Percentiles rank a stretch among this genome's conserved stretches.
Evolutionary conservation across 2,888 invertebrate species (phyloP).

Genomic region (Drosophila quinaria): DNA sequence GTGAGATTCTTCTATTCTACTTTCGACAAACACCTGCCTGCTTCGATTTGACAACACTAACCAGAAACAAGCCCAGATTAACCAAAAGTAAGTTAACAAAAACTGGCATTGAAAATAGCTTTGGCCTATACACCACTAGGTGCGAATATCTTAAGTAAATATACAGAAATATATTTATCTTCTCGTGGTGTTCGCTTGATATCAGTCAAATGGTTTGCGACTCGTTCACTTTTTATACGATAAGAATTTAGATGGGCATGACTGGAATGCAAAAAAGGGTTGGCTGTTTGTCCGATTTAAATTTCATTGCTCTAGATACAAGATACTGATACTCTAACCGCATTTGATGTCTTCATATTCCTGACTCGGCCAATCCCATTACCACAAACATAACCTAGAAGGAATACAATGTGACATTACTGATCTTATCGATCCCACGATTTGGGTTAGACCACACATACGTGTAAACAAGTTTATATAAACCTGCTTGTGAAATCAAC

Average conservation of each 20-base stretch:
- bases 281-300: slow-evolving; percentile 9
- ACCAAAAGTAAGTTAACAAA: slow-evolving; percentile 37
- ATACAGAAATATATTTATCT: slow-evolving; percentile 46
- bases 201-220: slow-evolving; percentile 33
- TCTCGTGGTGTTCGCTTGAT: slow-evolving; percentile 12
- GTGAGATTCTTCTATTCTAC: slow-evolving; percentile 82
- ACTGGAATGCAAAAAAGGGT: slow-evolving; percentile 28
- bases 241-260: slow-evolving; percentile 33
- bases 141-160: slow-evolving; percentile 49
- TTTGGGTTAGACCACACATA: slow-evolving; percentile 41
- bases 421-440: slow-evolving; percentile 48
- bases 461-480: slow-evolving; percentile 43
- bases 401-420: slow-evolving; percentile 42
- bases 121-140: slow-evolving; percentile 5
- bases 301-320: neutral
- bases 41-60: slow-evolving; percentile 25
- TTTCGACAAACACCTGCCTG: slow-evolving; percentile 75
- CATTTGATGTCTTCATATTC: neutral
- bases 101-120: neutral
- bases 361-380: neutral
- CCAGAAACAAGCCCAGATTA: neutral
- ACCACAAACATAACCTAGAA: slow-evolving; percentile 3
- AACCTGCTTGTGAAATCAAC: slow-evolving; percentile 62
- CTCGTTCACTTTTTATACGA: slow-evolving; percentile 34
- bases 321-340: neutral